Percentiles rank a stretch among this genome's conserved stretches.
Evolutionary conservation across 2,888 invertebrate genomes (phyloP).

Genomic region (Parochlus steinenii): DNA sequence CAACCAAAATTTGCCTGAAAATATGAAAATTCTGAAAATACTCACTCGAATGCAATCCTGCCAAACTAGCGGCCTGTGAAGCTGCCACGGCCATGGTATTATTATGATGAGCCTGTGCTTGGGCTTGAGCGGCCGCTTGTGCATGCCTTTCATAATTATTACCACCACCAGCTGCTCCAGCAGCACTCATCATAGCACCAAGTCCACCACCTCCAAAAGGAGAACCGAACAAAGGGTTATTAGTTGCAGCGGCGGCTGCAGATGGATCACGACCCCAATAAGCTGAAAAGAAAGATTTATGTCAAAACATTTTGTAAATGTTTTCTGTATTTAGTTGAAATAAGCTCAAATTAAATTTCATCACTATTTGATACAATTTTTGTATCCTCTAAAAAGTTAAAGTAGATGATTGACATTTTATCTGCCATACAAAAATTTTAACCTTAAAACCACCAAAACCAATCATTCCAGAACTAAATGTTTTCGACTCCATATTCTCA

Average conservation of each 20-base stretch:
- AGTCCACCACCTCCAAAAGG: slow-evolving; percentile 23
- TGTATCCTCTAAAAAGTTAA: too few relatives aligned
- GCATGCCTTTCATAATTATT: slow-evolving; percentile 30
- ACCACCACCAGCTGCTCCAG: slow-evolving; percentile 28
- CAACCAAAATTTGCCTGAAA: slow-evolving; percentile 5
- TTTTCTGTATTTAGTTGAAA: slow-evolving; percentile 3
- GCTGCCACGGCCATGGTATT: slow-evolving; percentile 69
- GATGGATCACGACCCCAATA: slow-evolving; percentile 61
- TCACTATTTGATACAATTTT: too few relatives aligned
- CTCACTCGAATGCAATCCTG: slow-evolving; percentile 48
- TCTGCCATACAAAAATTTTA: too few relatives aligned
- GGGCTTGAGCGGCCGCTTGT: too few relatives aligned
- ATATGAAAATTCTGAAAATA: background rate
- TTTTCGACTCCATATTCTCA: too few relatives aligned
- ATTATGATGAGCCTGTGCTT: slow-evolving; percentile 33
- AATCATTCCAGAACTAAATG: too few relatives aligned
- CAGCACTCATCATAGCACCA: too few relatives aligned
- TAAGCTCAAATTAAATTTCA: background rate
- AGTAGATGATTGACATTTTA: too few relatives aligned
- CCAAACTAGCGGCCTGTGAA: slow-evolving; percentile 66
- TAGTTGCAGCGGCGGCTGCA: slow-evolving; percentile 29
- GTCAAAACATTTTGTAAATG: slow-evolving; percentile 7
- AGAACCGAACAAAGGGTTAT: slow-evolving; percentile 29
- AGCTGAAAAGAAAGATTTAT: slow-evolving; percentile 36
- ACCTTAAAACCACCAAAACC: too few relatives aligned